Percentiles rank a stretch among this genome's conserved stretches.
Evolutionary conservation across 2,113 vertebrate species (phyloP).

Genomic region (Spermophilus dauricus): DNA sequence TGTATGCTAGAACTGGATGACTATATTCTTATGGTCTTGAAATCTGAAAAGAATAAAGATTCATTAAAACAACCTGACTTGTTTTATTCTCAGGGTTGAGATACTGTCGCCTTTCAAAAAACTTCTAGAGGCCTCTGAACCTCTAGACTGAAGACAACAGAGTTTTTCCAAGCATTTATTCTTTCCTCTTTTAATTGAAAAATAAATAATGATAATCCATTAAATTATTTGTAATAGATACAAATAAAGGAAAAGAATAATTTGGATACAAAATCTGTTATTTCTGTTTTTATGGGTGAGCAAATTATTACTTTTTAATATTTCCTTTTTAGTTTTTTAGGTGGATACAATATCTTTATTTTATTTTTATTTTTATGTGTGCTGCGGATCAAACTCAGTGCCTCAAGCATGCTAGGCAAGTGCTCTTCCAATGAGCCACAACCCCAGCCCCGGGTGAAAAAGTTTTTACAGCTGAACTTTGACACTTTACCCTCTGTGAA

Average conservation of each 20-base stretch:
- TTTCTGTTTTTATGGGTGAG: neutral
- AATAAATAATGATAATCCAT: neutral
- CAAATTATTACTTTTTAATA: neutral
- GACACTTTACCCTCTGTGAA: neutral
- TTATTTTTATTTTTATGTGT: no score
- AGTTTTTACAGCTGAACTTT: neutral
- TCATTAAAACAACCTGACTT: neutral
- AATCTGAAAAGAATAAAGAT: neutral
- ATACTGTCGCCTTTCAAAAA: neutral
- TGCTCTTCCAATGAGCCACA: no score
- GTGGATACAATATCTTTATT: no score
- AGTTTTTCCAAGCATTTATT: neutral
- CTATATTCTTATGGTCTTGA: neutral
- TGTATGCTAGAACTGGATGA: neutral
- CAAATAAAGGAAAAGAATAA: neutral
- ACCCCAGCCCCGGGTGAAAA: neutral
- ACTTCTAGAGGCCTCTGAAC: neutral
- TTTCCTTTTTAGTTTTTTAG: no score
- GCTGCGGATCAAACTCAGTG: no score
- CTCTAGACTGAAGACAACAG: neutral
- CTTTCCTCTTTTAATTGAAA: constrained; percentile 5
- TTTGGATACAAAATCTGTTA: neutral
- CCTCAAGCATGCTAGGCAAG: no score
- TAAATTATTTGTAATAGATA: neutral
- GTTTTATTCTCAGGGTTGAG: neutral